phyloP scores from a whole-genome alignment of 2,888 invertebrate species.

The Melinopterus prodromus region DNA sequence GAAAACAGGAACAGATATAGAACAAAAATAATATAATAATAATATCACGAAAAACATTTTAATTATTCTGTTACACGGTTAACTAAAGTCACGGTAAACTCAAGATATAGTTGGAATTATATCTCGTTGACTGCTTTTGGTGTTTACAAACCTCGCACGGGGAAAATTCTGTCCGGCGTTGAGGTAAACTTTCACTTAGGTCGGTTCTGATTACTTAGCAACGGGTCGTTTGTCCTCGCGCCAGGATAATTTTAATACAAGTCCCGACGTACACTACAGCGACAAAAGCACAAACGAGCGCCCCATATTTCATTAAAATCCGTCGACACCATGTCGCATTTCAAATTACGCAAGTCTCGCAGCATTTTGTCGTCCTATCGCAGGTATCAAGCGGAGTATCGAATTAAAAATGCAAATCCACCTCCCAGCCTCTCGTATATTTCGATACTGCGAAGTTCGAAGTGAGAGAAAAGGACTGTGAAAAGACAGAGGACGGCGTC shows the following conservation, averaged over 20 bases:
- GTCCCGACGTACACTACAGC: background rate
- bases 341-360: slow-evolving; percentile 12
- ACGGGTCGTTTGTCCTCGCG: slow-evolving; percentile 27
- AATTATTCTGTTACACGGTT: too few relatives aligned
- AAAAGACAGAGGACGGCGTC: background rate
- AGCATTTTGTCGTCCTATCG: background rate
- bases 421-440: background rate
- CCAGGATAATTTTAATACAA: slow-evolving; percentile 24
- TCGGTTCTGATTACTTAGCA: slow-evolving; percentile 28
- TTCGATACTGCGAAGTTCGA: slow-evolving; percentile 30
- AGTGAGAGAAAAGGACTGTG: background rate
- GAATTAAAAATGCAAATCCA: slow-evolving; percentile 37
- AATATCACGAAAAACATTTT: too few relatives aligned
- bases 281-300: slow-evolving; percentile 7
- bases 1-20: too few relatives aligned
- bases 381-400: slow-evolving; percentile 26
- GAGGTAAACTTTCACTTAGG: background rate
- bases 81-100: too few relatives aligned
- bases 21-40: too few relatives aligned
- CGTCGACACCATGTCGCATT: slow-evolving; percentile 5
- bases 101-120: too few relatives aligned
- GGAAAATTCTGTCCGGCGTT: background rate
- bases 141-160: background rate
- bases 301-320: slow-evolving; percentile 32
- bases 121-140: too few relatives aligned